Base-by-base conservation (phyloP, 2,797 vertebrate species). In the Cuculus canorus region DNA sequence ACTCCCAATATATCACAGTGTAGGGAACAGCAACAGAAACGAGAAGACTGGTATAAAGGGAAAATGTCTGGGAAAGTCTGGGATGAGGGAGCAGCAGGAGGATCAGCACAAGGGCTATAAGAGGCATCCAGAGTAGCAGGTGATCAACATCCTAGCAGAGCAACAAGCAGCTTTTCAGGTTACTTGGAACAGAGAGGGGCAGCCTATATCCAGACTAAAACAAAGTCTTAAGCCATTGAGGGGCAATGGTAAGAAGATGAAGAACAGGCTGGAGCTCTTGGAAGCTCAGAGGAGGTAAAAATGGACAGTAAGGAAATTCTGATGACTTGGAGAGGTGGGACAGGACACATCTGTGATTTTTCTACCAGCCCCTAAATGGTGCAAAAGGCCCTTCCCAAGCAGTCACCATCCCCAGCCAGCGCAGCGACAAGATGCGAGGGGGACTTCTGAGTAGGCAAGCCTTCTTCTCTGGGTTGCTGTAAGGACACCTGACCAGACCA, bases 391-490 rank as follows among this genome's bases (percentile, higher is more conserved):
- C 18, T 57, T 78, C 41, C 71, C 43, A 91, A 89, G 53, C 35
- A 82, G 52, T 7, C 28, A 69, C 22, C 10, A 19, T 53, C 12
- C 22, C 14, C 11, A 28, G 0, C 18, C 43, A 88, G 69, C 76
- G 39, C 9, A 66, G 28, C 2, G 19, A 76, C 28, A 8, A 59
- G 30, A 52, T 16, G 21, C 0, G 0, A 90, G 23, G 5, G 61
- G 23, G 32, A 22, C 18, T 33, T 59, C 47, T 12, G 11, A 68
- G 57, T 39, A 66, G 48, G 37, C n/a, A 60, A 82, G 17, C 17
- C 12, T 30, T 54, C 10, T 60, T 56, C 65, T 64, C 48, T 32
- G 30, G 43, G 45, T n/a, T 1, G 0, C 50, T 0, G 0, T 30
- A 32, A 68, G 19, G 19, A 61, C 13, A 22, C 25, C 17, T 68